Percentiles rank a stretch among this genome's conserved stretches.
phyloP scores from a whole-genome alignment of 2,888 invertebrate genomes.

The Campoplex nolae region DNA sequence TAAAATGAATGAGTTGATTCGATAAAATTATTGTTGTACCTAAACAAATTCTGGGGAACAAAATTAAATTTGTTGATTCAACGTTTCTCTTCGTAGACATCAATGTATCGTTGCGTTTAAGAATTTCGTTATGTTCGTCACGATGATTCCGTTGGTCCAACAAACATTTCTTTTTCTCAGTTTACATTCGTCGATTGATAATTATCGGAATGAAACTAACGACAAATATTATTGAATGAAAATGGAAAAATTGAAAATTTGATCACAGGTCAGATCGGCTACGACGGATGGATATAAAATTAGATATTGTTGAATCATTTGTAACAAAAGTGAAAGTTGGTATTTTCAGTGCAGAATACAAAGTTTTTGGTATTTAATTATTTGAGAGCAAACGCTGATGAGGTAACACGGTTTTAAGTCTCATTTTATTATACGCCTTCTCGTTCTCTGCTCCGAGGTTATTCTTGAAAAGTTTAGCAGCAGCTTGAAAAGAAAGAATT shows the following conservation, averaged over 20 bases:
- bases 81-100: no score
- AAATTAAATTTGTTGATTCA: no score
- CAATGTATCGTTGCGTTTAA: no score
- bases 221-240: not conserved
- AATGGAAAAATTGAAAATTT: not conserved
- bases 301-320: not conserved
- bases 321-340: not conserved
- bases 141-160: no score
- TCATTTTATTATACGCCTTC: slow-evolving; percentile 9
- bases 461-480: not conserved
- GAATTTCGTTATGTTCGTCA: no score
- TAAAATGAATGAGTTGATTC: no score
- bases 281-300: not conserved
- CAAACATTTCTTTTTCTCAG: no score
- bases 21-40: not conserved
- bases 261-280: not conserved
- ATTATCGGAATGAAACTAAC: not conserved
- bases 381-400: not conserved
- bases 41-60: no score
- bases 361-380: slow-evolving; percentile 1
- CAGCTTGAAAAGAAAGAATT: slow-evolving; percentile 28
- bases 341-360: not conserved
- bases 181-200: not conserved
- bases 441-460: not conserved
- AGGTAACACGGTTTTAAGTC: not conserved